A percentile compares a stretch with the other conserved stretches of the same genome.
phyloP scores from a whole-genome alignment of 2,797 vertebrate genomes.

The Artibeus lituratus region DNA sequence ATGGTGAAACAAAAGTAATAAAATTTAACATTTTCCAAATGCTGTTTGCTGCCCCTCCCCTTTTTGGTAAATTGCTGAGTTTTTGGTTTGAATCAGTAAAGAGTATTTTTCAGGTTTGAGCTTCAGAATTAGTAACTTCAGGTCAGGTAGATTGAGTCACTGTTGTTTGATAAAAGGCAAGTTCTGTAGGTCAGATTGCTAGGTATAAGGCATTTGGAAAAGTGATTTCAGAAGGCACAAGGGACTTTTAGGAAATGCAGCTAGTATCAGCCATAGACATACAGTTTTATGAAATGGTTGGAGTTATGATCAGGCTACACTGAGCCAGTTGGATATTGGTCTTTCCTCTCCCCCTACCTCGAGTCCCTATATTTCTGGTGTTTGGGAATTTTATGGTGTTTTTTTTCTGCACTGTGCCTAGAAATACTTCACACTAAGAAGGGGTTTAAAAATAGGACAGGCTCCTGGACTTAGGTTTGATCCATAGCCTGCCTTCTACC shows the following conservation, averaged over 20 bases:
- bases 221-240: not conserved
- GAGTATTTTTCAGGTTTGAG: slow-evolving; percentile 7
- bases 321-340: not conserved
- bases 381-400: not conserved
- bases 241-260: not conserved
- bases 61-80: slow-evolving; percentile 5
- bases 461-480: not conserved
- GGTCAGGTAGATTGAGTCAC: not conserved
- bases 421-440: not conserved
- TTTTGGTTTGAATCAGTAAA: not conserved
- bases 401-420: not conserved
- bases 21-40: slow-evolving; percentile 40
- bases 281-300: not conserved
- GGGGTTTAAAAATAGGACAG: not conserved
- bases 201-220: not conserved
- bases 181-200: not conserved
- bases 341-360: not conserved
- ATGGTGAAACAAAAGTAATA: not conserved
- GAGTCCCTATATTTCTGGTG: not conserved
- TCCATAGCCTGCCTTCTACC: not conserved
- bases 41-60: not conserved
- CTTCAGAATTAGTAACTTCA: not conserved
- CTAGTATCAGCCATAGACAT: not conserved
- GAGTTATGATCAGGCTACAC: not conserved
- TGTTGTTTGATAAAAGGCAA: slow-evolving; percentile 13